Conservation (phyloP, 1,140 invertebrate species). For the Forficula auricularia region DNA sequence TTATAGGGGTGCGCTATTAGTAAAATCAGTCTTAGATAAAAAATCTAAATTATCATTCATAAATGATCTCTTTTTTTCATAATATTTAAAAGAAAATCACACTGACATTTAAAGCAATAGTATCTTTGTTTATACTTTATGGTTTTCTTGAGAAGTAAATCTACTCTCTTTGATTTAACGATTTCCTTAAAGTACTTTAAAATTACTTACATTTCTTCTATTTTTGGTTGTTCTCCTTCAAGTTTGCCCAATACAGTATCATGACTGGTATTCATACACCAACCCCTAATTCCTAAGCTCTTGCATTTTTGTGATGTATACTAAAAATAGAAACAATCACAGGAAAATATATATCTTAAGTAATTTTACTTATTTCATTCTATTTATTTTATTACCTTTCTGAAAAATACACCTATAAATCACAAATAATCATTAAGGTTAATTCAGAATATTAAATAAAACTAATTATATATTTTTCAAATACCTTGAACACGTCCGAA, state of each 20-base stretch:
- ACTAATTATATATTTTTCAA: not conserved
- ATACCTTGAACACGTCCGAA: conserved; percentile 41
- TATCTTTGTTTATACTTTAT: too few relatives aligned
- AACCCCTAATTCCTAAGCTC: conserved; percentile 46
- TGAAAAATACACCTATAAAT: conserved; percentile 38
- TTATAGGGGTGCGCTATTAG: too few relatives aligned
- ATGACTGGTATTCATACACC: conserved; percentile 53
- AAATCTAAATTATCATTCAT: too few relatives aligned
- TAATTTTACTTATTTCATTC: not conserved
- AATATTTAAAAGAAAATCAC: too few relatives aligned
- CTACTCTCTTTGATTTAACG: too few relatives aligned
- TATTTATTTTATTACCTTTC: conserved; percentile 24
- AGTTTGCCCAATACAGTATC: conserved; percentile 53
- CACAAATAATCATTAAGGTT: conserved; percentile 4
- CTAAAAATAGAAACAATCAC: conserved; percentile 24
- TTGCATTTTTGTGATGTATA: conserved; percentile 46
- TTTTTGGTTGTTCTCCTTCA: conserved; percentile 40
- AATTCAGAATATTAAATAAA: not conserved
- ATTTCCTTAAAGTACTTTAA: not conserved
- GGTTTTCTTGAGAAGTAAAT: too few relatives aligned
- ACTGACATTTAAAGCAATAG: too few relatives aligned
- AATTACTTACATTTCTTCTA: conserved; percentile 54
- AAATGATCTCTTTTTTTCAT: too few relatives aligned
- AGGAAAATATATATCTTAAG: conserved; percentile 1
- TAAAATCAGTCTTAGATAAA: too few relatives aligned